Percentiles rank a stretch among this genome's conserved stretches.
phyloP scores from a whole-genome alignment of 1,140 invertebrate species.

The Grapholita molesta region DNA sequence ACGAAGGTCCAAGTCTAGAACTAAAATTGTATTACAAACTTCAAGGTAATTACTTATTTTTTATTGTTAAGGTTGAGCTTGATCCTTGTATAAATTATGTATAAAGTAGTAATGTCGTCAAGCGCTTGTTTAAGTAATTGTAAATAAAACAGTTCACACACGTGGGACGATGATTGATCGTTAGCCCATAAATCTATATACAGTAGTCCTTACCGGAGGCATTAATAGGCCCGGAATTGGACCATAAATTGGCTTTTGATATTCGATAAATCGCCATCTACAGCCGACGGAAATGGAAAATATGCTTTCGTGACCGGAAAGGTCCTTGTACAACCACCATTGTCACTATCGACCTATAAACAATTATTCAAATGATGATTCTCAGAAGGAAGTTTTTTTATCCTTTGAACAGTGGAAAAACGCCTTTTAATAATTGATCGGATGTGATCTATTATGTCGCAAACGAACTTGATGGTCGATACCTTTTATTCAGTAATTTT shows the following conservation, averaged over 20 bases:
- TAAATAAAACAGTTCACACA: background rate
- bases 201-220: background rate
- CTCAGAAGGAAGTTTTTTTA: background rate
- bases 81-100: too few relatives aligned
- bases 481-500: too few relatives aligned
- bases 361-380: background rate
- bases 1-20: too few relatives aligned
- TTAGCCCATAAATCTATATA: background rate
- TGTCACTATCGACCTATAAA: background rate
- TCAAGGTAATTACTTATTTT: too few relatives aligned
- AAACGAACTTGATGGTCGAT: background rate
- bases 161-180: constrained; percentile 3
- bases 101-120: background rate
- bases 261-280: constrained; percentile 23
- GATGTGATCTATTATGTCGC: background rate
- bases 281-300: constrained; percentile 28
- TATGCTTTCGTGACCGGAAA: constrained; percentile 33
- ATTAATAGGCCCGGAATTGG: constrained; percentile 19
- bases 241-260: constrained; percentile 28
- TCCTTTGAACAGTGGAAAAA: background rate
- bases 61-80: too few relatives aligned
- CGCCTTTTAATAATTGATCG: background rate
- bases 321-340: constrained; percentile 31
- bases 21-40: too few relatives aligned
- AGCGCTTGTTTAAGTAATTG: too few relatives aligned